Evolutionary conservation across 1,140 invertebrate species (phyloP).

Genomic region (Lucilia cuprina): DNA sequence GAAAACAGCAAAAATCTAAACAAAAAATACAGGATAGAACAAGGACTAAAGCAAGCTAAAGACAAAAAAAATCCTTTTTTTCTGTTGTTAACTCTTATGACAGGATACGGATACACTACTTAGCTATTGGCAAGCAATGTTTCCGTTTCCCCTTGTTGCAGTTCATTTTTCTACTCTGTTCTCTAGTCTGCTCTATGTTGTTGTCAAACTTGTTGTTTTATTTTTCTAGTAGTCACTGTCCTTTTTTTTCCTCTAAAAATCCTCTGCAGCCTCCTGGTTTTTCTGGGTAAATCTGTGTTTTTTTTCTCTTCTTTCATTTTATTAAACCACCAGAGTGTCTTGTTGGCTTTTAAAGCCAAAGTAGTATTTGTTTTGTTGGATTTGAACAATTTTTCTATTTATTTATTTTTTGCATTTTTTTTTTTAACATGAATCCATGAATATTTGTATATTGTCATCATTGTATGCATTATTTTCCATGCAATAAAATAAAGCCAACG

Average conservation of each 20-base stretch:
- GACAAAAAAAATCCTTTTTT: background rate
- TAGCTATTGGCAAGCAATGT: slow-evolving; percentile 25
- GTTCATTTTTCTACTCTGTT: background rate
- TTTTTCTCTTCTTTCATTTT: background rate
- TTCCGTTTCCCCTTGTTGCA: slow-evolving; percentile 16
- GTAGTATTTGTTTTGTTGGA: slow-evolving; percentile 9
- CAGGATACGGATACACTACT: slow-evolving; percentile 28
- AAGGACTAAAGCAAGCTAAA: background rate
- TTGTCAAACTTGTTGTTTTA: background rate
- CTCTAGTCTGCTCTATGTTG: no score
- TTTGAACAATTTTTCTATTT: background rate
- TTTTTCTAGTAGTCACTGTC: background rate
- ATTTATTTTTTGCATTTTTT: slow-evolving; percentile 7
- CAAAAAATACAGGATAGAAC: background rate
- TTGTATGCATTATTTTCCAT: slow-evolving; percentile 9
- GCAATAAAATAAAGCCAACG: background rate
- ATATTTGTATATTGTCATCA: slow-evolving; percentile 33
- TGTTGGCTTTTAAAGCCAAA: slow-evolving; percentile 22
- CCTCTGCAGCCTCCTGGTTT: background rate
- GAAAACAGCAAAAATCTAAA: background rate
- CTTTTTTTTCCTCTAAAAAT: background rate
- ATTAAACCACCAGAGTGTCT: background rate
- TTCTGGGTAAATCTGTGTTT: background rate
- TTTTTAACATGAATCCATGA: slow-evolving; percentile 11
- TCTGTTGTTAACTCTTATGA: slow-evolving; percentile 5